phyloP scores from a whole-genome alignment of 2,113 vertebrate species.

The Gymnobelideus leadbeateri region DNA sequence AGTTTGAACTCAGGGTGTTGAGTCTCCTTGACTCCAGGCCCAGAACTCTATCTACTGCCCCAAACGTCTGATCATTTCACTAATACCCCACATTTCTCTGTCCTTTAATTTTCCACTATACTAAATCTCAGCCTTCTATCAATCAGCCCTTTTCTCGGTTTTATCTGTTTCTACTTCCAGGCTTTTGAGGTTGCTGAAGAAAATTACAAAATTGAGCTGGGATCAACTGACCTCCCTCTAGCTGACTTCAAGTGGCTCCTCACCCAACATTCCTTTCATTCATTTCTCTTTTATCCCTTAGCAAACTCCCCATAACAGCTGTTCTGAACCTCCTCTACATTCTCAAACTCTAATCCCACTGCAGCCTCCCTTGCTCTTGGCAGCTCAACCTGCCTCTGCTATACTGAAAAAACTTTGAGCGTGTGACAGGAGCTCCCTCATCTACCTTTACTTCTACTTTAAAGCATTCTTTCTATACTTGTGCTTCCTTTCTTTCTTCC shows the following conservation, averaged over 20 bases:
- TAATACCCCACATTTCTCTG: background rate
- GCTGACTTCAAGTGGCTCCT: background rate
- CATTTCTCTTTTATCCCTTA: slow-evolving; percentile 26
- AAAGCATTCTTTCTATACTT: background rate
- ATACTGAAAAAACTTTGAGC: background rate
- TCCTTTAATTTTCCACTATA: background rate
- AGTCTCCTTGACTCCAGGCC: background rate
- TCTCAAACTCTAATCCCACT: background rate
- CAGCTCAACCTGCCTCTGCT: background rate
- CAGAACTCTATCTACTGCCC: background rate
- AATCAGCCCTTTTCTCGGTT: background rate
- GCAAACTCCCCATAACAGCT: slow-evolving; percentile 19
- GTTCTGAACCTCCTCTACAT: slow-evolving; percentile 12
- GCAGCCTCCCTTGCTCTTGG: background rate
- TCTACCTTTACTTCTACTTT: background rate
- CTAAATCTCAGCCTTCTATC: background rate
- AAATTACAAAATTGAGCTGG: background rate
- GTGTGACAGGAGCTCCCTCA: background rate
- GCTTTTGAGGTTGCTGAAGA: slow-evolving; percentile 10
- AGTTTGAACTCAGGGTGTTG: too few relatives aligned
- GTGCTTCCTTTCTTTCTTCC: slow-evolving; percentile 6
- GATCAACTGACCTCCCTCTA: slow-evolving; percentile 20
- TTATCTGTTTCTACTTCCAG: background rate
- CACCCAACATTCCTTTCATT: background rate
- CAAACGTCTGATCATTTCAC: background rate